phyloP scores from a whole-genome alignment of 2,113 vertebrate species.

The Thryonomys swinderianus region DNA sequence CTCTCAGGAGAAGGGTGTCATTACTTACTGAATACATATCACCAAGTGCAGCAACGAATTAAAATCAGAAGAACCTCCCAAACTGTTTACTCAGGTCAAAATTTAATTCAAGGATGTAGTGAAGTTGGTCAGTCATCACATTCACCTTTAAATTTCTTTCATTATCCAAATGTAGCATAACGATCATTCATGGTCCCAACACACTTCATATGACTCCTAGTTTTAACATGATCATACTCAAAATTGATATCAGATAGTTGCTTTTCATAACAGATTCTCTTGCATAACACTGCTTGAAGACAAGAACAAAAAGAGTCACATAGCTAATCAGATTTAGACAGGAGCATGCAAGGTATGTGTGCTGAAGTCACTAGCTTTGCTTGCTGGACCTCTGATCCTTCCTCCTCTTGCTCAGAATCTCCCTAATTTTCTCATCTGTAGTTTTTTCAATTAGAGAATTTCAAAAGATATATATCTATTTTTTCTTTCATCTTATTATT shows the following conservation, averaged over 20 bases:
- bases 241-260: not conserved
- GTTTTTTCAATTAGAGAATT: not conserved
- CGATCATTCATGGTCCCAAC: not conserved
- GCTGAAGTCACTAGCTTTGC: not conserved
- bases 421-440: not conserved
- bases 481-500: not conserved
- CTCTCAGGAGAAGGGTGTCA: not conserved
- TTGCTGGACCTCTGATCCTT: not conserved
- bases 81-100: slow-evolving; percentile 5
- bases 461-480: not conserved
- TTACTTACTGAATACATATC: slow-evolving; percentile 9
- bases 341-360: not conserved
- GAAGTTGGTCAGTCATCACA: not conserved
- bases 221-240: slow-evolving; percentile 10
- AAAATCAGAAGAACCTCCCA: slow-evolving; percentile 19
- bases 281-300: not conserved
- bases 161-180: slow-evolving; percentile 34
- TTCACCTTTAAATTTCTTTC: slow-evolving; percentile 48
- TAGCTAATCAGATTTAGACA: slow-evolving; percentile 26
- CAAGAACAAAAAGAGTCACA: slow-evolving; percentile 11
- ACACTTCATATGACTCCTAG: not conserved
- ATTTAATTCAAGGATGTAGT: slow-evolving; percentile 17
- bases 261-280: not conserved
- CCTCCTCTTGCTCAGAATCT: not conserved
- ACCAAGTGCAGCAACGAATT: not conserved